phyloP scores from a whole-genome alignment of 2,888 invertebrate species.

The Bunonema sp. region DNA sequence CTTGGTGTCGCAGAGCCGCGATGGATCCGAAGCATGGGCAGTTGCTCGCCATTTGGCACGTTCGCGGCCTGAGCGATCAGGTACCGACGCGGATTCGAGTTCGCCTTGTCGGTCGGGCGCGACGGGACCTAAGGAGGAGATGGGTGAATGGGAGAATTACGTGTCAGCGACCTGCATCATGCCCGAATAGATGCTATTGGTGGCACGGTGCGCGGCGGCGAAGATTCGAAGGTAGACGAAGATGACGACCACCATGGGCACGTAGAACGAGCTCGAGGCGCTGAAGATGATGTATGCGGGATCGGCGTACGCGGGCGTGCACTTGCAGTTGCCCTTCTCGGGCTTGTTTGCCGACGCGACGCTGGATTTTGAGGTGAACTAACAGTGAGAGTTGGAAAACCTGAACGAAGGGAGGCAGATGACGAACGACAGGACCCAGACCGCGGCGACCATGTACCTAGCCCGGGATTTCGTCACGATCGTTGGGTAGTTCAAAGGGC shows the following conservation, averaged over 20 bases:
- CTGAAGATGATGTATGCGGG: constrained; percentile 66
- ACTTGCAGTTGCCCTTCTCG: constrained; percentile 52
- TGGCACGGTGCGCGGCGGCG: constrained; percentile 59
- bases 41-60: constrained; percentile 10
- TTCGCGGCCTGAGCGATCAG: constrained; percentile 17
- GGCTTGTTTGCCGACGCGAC: constrained; percentile 25
- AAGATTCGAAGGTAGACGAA: constrained; percentile 96
- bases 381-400: constrained; percentile 58
- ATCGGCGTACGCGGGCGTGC: constrained; percentile 77
- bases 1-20: too few relatives aligned
- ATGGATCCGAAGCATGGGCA: constrained; percentile 39
- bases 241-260: constrained; percentile 90
- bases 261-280: constrained; percentile 89
- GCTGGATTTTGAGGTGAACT: too few relatives aligned
- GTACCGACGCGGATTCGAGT: constrained; percentile 35
- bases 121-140: neutral
- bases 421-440: constrained; percentile 85
- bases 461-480: constrained; percentile 55
- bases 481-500: constrained; percentile 83
- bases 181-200: constrained; percentile 39
- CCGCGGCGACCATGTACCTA: constrained; percentile 50
- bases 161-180: constrained; percentile 23
- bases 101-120: constrained; percentile 38
- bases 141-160: neutral
- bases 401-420: constrained; percentile 90